Conservation (phyloP, 2,797 vertebrate genomes). For the Gobio occitaniae region DNA sequence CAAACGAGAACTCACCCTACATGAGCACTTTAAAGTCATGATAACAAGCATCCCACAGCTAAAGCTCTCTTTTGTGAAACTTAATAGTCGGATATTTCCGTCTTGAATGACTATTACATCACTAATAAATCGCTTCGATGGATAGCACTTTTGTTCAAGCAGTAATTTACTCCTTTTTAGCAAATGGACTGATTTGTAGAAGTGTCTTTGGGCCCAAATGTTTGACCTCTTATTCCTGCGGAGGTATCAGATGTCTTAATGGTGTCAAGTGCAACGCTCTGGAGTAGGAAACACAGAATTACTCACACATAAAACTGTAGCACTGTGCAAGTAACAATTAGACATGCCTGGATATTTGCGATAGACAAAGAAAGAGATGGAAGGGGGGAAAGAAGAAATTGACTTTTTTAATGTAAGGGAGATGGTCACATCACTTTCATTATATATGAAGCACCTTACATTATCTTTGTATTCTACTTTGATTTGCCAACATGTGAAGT, state of each 20-base stretch:
- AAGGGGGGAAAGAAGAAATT: constrained; percentile 39
- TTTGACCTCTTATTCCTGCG: constrained; percentile 68
- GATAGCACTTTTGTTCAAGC: constrained; percentile 75
- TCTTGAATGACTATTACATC: constrained; percentile 67
- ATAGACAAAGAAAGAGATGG: constrained; percentile 63
- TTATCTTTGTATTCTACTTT: constrained; percentile 83
- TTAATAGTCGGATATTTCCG: constrained; percentile 62
- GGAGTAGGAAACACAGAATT: constrained; percentile 78
- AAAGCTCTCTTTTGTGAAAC: constrained; percentile 62
- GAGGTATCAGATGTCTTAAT: constrained; percentile 80
- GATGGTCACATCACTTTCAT: constrained; percentile 79
- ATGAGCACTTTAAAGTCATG: constrained; percentile 65
- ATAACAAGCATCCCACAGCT: constrained; percentile 56
- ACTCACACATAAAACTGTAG: constrained; percentile 78
- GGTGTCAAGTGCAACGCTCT: constrained; percentile 80
- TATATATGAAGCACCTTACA: constrained; percentile 86
- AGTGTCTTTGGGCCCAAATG: constrained; percentile 74
- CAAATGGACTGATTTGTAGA: constrained; percentile 72
- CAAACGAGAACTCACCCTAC: constrained; percentile 59
- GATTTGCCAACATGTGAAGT: constrained; percentile 84
- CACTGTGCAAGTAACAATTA: constrained; percentile 80
- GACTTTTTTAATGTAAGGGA: constrained; percentile 72
- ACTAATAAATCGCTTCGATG: constrained; percentile 71
- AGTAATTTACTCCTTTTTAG: constrained; percentile 72
- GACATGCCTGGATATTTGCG: constrained; percentile 77